phyloP scores from a whole-genome alignment of 2,113 vertebrate genomes.

The Pleuronectes platessa region DNA sequence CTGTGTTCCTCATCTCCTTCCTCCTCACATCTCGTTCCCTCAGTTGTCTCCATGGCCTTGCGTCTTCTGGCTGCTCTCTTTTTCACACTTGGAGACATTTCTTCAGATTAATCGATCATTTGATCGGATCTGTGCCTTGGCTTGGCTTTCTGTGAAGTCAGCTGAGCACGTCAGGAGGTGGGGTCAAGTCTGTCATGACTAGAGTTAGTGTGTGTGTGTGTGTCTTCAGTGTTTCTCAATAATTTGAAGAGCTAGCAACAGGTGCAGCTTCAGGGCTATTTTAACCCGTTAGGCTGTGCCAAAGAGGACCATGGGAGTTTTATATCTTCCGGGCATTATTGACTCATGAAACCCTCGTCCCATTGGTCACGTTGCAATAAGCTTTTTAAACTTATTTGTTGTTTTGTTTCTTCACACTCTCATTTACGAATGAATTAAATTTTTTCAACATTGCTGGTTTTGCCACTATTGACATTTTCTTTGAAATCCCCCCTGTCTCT shows the following conservation, averaged over 20 bases:
- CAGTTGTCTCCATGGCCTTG: not conserved
- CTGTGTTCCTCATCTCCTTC: too few relatives aligned
- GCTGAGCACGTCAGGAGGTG: slow-evolving; percentile 22
- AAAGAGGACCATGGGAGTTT: slow-evolving; percentile 42
- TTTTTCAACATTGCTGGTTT: slow-evolving; percentile 5
- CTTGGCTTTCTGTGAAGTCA: slow-evolving; percentile 38
- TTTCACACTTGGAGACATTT: slow-evolving; percentile 11
- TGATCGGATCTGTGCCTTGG: slow-evolving; percentile 3
- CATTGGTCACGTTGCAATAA: not conserved
- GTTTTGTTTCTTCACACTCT: not conserved
- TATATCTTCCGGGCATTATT: slow-evolving; percentile 15
- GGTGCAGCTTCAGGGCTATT: slow-evolving; percentile 71
- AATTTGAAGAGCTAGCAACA: slow-evolving; percentile 56
- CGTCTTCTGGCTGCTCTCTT: slow-evolving; percentile 13
- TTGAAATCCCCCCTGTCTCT: not conserved
- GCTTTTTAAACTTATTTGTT: not conserved
- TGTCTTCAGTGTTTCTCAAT: slow-evolving; percentile 41
- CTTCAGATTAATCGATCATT: slow-evolving; percentile 34
- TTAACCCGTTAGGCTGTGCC: slow-evolving; percentile 54
- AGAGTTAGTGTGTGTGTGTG: slow-evolving; percentile 9
- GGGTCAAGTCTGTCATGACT: not conserved
- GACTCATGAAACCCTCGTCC: not conserved
- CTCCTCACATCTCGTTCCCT: not conserved
- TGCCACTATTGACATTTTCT: slow-evolving; percentile 8
- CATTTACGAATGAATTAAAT: not conserved